phyloP scores from a whole-genome alignment of 2,888 invertebrate genomes.

The Watsonalla cultraria region DNA sequence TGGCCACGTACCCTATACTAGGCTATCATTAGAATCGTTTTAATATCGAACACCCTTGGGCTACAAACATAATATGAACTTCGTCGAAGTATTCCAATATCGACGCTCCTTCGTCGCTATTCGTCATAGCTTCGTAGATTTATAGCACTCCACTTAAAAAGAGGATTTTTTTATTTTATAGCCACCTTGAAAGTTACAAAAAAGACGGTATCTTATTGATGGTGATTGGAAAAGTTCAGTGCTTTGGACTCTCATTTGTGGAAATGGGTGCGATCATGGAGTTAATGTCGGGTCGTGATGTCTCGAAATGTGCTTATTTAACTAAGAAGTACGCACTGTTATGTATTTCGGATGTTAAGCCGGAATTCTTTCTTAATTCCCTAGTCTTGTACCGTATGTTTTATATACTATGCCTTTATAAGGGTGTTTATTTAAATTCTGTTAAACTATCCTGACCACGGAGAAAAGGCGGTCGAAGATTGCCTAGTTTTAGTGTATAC shows the following conservation, averaged over 20 bases:
- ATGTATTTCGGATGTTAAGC: no score
- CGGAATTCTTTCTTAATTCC: no score
- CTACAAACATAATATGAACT: conserved; percentile 23
- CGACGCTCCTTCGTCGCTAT: conserved; percentile 36
- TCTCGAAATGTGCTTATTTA: background rate
- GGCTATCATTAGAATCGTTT: conserved; percentile 1
- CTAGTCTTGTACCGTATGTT: no score
- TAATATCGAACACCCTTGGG: conserved; percentile 7
- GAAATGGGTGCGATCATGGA: conserved; percentile 11
- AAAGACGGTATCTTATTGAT: conserved; percentile 22
- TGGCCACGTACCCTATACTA: conserved; percentile 10
- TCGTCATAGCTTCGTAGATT: conserved; percentile 45
- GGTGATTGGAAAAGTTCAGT: conserved; percentile 37
- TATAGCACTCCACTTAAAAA: conserved; percentile 35
- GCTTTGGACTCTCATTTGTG: conserved; percentile 16
- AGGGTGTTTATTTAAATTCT: no score
- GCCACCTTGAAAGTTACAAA: conserved; percentile 15
- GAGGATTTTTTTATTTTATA: conserved; percentile 37
- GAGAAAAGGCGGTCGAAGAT: no score
- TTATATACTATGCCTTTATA: no score
- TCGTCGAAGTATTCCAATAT: conserved; percentile 8
- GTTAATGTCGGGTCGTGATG: background rate
- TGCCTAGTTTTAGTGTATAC: no score
- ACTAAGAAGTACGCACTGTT: background rate
- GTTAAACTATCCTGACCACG: no score